These are phyloP conservation scores for Lemur catta DNA, from an alignment of 2,797 vertebrate species.

Conservation along the genomic window DNA sequence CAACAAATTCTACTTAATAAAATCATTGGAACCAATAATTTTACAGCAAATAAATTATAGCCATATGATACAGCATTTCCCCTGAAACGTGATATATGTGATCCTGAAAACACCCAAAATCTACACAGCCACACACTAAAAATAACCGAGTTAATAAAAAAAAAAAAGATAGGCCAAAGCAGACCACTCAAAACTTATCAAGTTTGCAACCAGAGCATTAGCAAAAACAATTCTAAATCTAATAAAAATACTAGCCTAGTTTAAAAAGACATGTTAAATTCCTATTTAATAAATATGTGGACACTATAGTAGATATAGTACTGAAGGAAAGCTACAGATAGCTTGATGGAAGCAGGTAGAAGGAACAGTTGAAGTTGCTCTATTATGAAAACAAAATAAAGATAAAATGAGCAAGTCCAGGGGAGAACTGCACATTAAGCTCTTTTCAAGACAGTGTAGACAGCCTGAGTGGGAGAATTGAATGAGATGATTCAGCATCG, in stretches of 20 bases:
- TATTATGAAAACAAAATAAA: neutral
- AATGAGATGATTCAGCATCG: too few relatives aligned
- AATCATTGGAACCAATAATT: constrained; percentile 27
- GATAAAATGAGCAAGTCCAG: neutral
- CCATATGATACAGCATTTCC: neutral
- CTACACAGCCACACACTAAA: neutral
- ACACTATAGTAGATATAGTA: neutral
- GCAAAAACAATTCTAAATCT: neutral
- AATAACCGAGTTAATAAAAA: neutral
- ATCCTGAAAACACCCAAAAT: neutral
- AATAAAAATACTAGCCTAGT: neutral
- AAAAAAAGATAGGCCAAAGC: neutral
- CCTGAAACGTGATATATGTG: neutral
- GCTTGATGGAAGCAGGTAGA: neutral
- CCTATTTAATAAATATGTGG: neutral
- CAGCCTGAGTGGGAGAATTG: neutral
- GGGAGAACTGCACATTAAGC: neutral
- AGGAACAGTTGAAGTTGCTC: neutral
- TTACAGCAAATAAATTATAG: neutral
- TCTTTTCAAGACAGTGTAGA: neutral
- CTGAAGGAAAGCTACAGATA: neutral
- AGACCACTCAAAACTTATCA: neutral
- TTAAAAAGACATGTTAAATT: neutral
- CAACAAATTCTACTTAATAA: constrained; percentile 8
- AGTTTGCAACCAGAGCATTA: neutral